These are phyloP conservation scores for Karalla daura DNA, from an alignment of 2,797 vertebrate species.

Conservation along the genomic window DNA sequence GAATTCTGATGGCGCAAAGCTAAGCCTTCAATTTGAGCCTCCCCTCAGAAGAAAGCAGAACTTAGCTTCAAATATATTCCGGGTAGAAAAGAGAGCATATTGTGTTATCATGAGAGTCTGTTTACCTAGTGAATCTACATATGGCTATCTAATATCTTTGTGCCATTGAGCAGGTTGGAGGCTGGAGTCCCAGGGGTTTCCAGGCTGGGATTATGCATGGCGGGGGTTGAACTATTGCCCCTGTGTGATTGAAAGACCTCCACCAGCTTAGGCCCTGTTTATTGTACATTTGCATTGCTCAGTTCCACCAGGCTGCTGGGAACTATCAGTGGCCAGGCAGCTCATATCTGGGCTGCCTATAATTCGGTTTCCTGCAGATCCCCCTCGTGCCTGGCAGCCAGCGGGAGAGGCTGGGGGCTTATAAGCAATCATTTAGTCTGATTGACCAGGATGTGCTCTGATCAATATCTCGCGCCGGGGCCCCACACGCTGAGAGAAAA, in stretches of 20 bases:
- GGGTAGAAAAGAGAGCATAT: conserved; percentile 69
- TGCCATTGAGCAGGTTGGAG: conserved; percentile 79
- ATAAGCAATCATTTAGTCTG: conserved; percentile 85
- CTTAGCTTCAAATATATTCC: conserved; percentile 80
- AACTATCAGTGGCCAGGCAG: conserved; percentile 73
- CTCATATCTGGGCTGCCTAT: conserved; percentile 75
- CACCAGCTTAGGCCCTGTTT: conserved; percentile 84
- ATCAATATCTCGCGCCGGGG: conserved; percentile 82
- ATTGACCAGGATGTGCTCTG: conserved; percentile 82
- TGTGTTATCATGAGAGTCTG: conserved; percentile 79
- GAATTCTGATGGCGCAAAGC: conserved; percentile 71
- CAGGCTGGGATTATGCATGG: conserved; percentile 84
- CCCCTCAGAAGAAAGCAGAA: conserved; percentile 65
- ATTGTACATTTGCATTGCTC: conserved; percentile 88
- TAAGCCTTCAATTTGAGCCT: conserved; percentile 82
- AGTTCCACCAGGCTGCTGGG: conserved; percentile 75
- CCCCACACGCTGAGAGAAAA: conserved; percentile 73
- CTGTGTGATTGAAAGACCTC: conserved; percentile 86
- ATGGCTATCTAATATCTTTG: conserved; percentile 87
- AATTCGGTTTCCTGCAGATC: conserved; percentile 74
- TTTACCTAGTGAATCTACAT: conserved; percentile 86
- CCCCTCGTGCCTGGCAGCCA: conserved; percentile 66
- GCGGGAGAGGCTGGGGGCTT: conserved; percentile 63
- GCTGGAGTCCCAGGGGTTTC: conserved; percentile 77
- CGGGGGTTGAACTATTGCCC: conserved; percentile 86